Percentiles rank a stretch among this genome's conserved stretches.
Conservation (phyloP, 2,113 vertebrate genomes). For the Rhinichthys klamathensis region DNA sequence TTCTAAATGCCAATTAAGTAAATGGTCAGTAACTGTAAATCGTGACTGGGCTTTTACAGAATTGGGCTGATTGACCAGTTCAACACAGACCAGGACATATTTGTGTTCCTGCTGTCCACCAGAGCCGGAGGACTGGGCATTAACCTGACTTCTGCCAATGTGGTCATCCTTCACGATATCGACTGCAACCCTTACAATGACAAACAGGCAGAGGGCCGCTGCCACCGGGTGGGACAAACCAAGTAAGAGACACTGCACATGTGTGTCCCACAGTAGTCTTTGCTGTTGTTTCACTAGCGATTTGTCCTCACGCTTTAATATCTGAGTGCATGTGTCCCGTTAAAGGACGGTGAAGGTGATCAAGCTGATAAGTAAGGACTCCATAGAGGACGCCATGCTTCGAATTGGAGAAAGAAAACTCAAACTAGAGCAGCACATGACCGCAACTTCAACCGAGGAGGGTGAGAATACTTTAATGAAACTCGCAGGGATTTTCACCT, state of each 20-base stretch:
- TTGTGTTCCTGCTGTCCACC: slow-evolving; percentile 95
- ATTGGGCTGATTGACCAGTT: slow-evolving; percentile 60
- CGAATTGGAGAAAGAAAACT: slow-evolving; percentile 86
- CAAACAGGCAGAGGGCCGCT: slow-evolving; percentile 89
- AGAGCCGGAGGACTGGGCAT: slow-evolving; percentile 92
- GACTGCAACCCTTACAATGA: slow-evolving; percentile 93
- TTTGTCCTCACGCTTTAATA: not conserved
- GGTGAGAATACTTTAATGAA: slow-evolving; percentile 67
- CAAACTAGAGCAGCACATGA: slow-evolving; percentile 88
- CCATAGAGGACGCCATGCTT: slow-evolving; percentile 88
- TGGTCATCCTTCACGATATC: slow-evolving; percentile 94
- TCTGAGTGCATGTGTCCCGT: slow-evolving; percentile 28
- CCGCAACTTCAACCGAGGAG: slow-evolving; percentile 76
- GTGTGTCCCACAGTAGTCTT: not conserved
- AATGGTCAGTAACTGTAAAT: slow-evolving; percentile 19
- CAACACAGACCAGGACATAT: slow-evolving; percentile 67
- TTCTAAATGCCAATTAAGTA: slow-evolving; percentile 15
- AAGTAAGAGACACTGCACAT: slow-evolving; percentile 69
- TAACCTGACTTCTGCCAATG: slow-evolving; percentile 94
- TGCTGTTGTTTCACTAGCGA: not conserved
- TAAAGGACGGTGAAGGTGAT: slow-evolving; percentile 85
- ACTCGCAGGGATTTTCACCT: not conserved
- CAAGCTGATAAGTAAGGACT: slow-evolving; percentile 84
- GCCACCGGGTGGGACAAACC: slow-evolving; percentile 87
- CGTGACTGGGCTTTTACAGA: slow-evolving; percentile 36